These are phyloP conservation scores for Poeciliopsis retropinna DNA, from an alignment of 2,113 vertebrate genomes.

Conservation along the genomic window DNA sequence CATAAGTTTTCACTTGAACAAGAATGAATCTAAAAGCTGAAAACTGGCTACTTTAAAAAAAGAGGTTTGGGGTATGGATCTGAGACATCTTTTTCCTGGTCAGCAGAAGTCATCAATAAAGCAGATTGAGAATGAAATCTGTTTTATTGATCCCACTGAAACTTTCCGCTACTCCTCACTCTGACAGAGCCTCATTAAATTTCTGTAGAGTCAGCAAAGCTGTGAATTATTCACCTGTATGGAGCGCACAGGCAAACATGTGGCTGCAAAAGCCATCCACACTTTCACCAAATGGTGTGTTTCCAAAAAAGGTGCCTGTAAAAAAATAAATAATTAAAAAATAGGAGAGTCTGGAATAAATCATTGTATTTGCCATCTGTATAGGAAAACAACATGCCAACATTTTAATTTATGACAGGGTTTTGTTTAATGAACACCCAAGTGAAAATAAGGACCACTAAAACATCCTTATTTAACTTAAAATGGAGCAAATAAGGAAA, in stretches of 20 bases:
- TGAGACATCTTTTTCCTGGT: conserved; percentile 2
- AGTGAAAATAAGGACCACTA: neutral
- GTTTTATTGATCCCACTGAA: conserved; percentile 49
- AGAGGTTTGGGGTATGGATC: neutral
- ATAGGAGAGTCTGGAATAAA: neutral
- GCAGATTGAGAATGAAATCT: conserved; percentile 18
- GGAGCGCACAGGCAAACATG: neutral
- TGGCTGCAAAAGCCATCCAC: neutral
- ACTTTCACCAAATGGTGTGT: neutral
- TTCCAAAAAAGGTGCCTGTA: neutral
- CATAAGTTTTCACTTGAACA: neutral
- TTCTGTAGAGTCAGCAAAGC: conserved; percentile 52
- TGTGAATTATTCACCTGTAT: conserved; percentile 27
- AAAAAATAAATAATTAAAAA: neutral
- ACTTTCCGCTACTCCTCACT: conserved; percentile 30
- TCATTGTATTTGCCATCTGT: neutral
- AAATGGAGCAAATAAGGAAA: too few species aligned
- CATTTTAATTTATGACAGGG: neutral
- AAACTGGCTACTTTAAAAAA: neutral
- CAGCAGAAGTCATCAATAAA: conserved; percentile 21
- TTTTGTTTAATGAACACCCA: neutral
- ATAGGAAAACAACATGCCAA: neutral
- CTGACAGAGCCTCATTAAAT: conserved; percentile 51
- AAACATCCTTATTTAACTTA: too few species aligned
- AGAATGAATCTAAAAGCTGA: neutral